Conservation (phyloP, 1,140 invertebrate genomes). For the Leguminivora glycinivorella region DNA sequence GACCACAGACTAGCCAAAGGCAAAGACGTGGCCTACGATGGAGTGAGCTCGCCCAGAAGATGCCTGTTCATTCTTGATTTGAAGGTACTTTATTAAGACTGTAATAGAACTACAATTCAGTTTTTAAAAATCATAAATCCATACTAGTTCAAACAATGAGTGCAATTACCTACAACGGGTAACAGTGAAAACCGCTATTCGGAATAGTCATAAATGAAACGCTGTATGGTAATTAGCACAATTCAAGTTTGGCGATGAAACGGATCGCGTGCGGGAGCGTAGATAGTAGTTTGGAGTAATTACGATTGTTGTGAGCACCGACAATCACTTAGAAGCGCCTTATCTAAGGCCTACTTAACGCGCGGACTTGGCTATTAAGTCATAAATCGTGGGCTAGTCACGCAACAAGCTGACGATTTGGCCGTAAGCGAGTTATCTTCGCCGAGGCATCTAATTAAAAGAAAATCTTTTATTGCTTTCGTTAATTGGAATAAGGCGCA, state of each 20-base stretch:
- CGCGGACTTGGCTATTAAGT: constrained; percentile 72
- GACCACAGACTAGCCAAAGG: too few species aligned
- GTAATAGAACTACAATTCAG: neutral
- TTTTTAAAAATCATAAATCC: neutral
- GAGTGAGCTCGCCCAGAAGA: too few species aligned
- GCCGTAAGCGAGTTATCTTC: constrained; percentile 65
- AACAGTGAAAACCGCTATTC: constrained; percentile 13
- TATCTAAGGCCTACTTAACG: constrained; percentile 76
- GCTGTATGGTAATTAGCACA: constrained; percentile 56
- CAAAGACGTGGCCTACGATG: too few species aligned
- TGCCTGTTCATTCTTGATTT: too few species aligned
- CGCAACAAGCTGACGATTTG: constrained; percentile 71
- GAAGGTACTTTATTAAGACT: neutral
- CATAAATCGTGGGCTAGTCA: constrained; percentile 71
- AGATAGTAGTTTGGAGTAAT: constrained; percentile 76
- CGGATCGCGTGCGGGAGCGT: constrained; percentile 67
- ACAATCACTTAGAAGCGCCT: constrained; percentile 77
- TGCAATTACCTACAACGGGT: neutral
- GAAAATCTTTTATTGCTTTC: constrained; percentile 45
- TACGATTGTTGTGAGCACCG: constrained; percentile 76
- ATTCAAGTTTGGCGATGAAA: constrained; percentile 61
- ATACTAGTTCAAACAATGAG: neutral
- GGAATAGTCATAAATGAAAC: constrained; percentile 31
- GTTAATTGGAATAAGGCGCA: constrained; percentile 35
- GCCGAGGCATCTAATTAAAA: constrained; percentile 54